Conservation (phyloP, 2,888 invertebrate species). For the Seladonia tumulorum region DNA sequence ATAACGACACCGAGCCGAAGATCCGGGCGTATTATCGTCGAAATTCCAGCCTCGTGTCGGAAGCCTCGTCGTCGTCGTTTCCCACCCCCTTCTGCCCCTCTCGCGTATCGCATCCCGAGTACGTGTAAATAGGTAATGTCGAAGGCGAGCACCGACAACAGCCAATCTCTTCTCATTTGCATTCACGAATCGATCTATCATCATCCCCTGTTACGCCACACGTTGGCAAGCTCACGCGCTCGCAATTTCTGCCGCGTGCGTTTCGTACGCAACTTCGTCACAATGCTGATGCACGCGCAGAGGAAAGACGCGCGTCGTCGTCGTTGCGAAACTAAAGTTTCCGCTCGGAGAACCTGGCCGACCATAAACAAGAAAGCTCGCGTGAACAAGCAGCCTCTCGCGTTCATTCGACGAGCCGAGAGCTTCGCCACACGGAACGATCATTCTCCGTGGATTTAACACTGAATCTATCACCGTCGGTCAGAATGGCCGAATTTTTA, state of each 20-base stretch:
- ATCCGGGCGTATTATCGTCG: slow-evolving; percentile 19
- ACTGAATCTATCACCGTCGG: too few relatives aligned
- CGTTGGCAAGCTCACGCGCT: slow-evolving; percentile 6
- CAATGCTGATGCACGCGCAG: background rate
- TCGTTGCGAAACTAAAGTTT: background rate
- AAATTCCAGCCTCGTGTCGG: slow-evolving; percentile 11
- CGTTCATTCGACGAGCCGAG: slow-evolving; percentile 14
- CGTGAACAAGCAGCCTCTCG: background rate
- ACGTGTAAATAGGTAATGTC: slow-evolving; percentile 33
- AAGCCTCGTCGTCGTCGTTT: background rate
- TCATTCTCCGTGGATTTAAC: background rate
- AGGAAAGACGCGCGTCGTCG: background rate
- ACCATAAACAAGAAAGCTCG: background rate
- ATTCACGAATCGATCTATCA: slow-evolving; percentile 49
- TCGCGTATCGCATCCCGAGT: background rate
- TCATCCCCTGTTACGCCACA: slow-evolving; percentile 6
- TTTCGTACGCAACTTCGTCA: slow-evolving; percentile 27
- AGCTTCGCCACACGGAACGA: slow-evolving; percentile 6
- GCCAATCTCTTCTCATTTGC: slow-evolving; percentile 43
- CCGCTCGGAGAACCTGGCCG: background rate
- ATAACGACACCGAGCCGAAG: slow-evolving; percentile 30
- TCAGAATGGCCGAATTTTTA: too few relatives aligned
- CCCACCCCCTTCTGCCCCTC: background rate
- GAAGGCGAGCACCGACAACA: slow-evolving; percentile 14
- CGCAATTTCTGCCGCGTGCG: slow-evolving; percentile 20